Evolutionary conservation across 2,797 vertebrate species (phyloP), one percentile per base, ranked within the genome.

Genomic region (Gymnoscopelus microlampas): DNA sequence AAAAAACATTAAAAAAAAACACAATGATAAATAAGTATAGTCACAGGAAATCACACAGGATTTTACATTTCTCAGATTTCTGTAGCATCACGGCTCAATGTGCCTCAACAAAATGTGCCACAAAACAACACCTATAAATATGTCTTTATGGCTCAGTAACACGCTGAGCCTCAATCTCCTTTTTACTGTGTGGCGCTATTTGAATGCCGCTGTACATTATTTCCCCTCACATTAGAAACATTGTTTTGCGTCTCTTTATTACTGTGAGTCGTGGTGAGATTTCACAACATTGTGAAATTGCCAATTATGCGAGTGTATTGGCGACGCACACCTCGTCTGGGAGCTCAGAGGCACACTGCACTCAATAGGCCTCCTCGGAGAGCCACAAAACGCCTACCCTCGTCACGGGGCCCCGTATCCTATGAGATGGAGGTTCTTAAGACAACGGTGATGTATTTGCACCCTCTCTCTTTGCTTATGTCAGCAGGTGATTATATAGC

Each of bases 401-500:
- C 68, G 80, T 86, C 70, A 78, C 77, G 78, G 19, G 76, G 70
- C 68, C 58, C 80, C 47, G 65, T 61, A 78, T 84, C 80, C 81
- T 85, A 53, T 68, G 82, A 89, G 81, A 86, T 44, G 75, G 64
- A 62, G 74, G 32, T 72, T 74, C 63, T 79, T 84, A 84, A 82
- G 72, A 66, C 77, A 82, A 66, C 63, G 74, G 53, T 55, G 78
- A 68, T 64, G 71, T 63, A 78, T 79, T 70, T 77, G 70, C 65
- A 76, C 75, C 59, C 60, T 73, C 60, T 73, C 60, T 81, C 53
- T 76, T 77, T 77, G 86, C 88, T 85, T 80, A 83, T 80, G 78
- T 89, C 88, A 90, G 88, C 84, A 86, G 73, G 83, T 78, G 77
- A 89, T 89, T 86, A 84, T 77, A 81, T 86, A 71, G 79, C 63